Base-by-base conservation (phyloP, 2,113 vertebrate genomes). In the Calonectris borealis region DNA sequence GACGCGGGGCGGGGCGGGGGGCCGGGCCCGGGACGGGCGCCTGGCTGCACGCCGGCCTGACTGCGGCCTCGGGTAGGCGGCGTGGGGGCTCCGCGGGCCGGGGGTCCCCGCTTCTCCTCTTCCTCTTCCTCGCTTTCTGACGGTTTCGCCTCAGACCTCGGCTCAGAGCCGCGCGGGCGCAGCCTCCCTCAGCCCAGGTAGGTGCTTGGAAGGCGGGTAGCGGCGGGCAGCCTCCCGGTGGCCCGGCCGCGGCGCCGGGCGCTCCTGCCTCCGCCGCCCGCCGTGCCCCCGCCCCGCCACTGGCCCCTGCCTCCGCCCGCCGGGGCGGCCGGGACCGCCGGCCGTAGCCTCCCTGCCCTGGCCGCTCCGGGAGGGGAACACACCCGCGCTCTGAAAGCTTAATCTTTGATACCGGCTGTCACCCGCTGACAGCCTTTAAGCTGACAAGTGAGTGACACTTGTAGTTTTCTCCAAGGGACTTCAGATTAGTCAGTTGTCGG, bases 181-280 rank as follows among this genome's bases (percentile, higher is more conserved):
- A 84, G 36, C 46, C 48, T 81, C 75, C 21, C 70, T 69, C 87
- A 26, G 54, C 70, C 17, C 95, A 96, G 95, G 95, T 96, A 96
- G 94, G 95, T 94, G 75, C 73, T 87, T 20, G 46, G 49, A 52
- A 61, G 55, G 44, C 31, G 55, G 38, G 32, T 13, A 46, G 86
- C 19, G 34, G 73, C 11, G 9, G 7, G n/a, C 60, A 18, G 70
- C 32, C 13, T 49, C n/a, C 27, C 16, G 46, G 61, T 18, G 20
- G 32, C 38, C 22, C 34, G 13, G 52, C 29, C 40, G 78, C 49
- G 25, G 40, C 51, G n/a, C 66, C 57, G 19, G 73, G 54, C 29
- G 54, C 29, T 65, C 32, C 57, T 14, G 21, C 49, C 18, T 8
- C 49, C 19, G 26, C 36, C 6, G 8, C 32, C 12, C 40, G 40